Base-by-base conservation (phyloP, 2,797 vertebrate genomes). In the Pogonophryne albipinna region DNA sequence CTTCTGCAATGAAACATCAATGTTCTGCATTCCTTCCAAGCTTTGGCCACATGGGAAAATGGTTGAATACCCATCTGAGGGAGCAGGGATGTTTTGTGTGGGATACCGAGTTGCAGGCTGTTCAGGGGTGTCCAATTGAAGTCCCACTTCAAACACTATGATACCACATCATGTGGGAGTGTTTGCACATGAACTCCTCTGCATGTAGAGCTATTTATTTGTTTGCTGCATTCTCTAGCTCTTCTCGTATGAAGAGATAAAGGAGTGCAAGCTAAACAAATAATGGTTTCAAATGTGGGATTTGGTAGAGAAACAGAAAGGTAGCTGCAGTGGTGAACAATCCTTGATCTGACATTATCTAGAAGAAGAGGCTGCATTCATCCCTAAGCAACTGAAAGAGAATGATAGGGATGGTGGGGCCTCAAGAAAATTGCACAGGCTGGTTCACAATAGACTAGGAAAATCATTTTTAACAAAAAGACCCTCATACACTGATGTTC, bases 81-180 rank as follows among this genome's bases (percentile, higher is more conserved):
- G 85, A 87, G 81, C 73, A 71, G 69, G 66, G 73, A 91, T 84
- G 72, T 61, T 67, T 61, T 91, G 89, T 93, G 93, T 93, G 93
- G 91, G 92, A 91, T 87, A 90, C 47, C 20, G 56, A 85, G 85
- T 77, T 78, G 76, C 83, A 83, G 77, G 69, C 60, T 74, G 75
- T 91, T 86, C 90, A 87, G 83, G 80, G 87, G 85, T 78, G 80
- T 90, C 84, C 90, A 87, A 92, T 89, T 94, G 91, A 94, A 95
- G 91, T 89, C 85, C 42, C 71, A 71, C 92, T 94, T 95, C 92
- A 95, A 94, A 94, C 86, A 84, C 74, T 56, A 74, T 88, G 88
- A 84, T 92, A 84, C 86, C 80, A 92, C 87, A 91, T 91, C 71
- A 91, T 85, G 93, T 95, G 91, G 94, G 94, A 91, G 93, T 91